Evolutionary conservation across 2,888 invertebrate species (phyloP), one percentile per base, ranked within the genome.

Genomic region (Cataglyphis altisquamis): DNA sequence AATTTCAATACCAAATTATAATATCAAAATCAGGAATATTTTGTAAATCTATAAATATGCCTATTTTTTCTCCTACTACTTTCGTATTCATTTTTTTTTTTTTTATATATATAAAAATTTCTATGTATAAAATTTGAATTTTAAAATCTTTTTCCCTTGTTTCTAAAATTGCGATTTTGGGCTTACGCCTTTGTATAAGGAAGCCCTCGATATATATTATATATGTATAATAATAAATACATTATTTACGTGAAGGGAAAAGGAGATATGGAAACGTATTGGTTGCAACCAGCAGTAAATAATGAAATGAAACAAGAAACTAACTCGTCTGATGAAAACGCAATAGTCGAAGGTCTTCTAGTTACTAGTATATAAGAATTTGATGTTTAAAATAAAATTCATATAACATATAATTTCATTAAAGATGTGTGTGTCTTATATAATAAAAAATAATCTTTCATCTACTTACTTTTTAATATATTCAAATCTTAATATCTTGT

Each of bases 241-340:
- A 48, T 77, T 74, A 74, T 82, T 66, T 82, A n/a, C 39, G 18
- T 29, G 21, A 95, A 97, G 97, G 98, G 98, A 32, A 98, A 98
- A 95, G 98, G 98, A 48, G 96, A 97, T 93, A 98, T 98, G 98
- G 97, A 97, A 93, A 98, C 98, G 0, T 97, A 96, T 94, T 98
- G 98, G 98, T 94, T 98, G 80, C 95, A 80, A 12, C 45, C 60
- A 36, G 96, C 90, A 96, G 96, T 5, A 97, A 96, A 92, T 3
- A 73, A 82, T 48, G 82, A 88, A 62, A n/a, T 68, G 8, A 45
- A 80, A 57, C 66, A 80, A 48, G 70, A 82, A 41, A 3, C n/a
- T 60, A 18, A 64, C 10, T 64, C 57, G 21, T 36, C 62, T n/a
- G 84, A 88, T 55, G 85, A 88, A 52, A 64, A 80, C 15, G 8